phyloP scores from a whole-genome alignment of 2,888 invertebrate species.

The Cheilosia urbana region DNA sequence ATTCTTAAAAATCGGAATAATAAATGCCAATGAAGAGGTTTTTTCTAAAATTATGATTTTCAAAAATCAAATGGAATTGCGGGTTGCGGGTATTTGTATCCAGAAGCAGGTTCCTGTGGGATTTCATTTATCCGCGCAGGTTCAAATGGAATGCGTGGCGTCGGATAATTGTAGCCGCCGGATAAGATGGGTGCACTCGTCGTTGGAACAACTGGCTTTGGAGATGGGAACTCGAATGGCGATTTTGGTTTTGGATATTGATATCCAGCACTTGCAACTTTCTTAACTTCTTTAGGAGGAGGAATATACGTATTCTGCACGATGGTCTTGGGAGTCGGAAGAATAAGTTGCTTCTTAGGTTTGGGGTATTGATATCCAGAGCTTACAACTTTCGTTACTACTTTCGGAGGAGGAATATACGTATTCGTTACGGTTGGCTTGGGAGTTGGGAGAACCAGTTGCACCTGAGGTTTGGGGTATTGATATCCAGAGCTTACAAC shows the following conservation, averaged over 20 bases:
- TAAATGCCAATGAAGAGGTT: neutral
- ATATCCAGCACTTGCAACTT: no score
- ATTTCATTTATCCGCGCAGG: slow-evolving; percentile 46
- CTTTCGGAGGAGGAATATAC: slow-evolving; percentile 6
- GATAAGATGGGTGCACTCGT: neutral
- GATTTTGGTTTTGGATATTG: no score
- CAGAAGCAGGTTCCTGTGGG: slow-evolving; percentile 6
- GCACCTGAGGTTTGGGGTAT: slow-evolving; percentile 4
- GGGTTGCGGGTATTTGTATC: slow-evolving; percentile 56
- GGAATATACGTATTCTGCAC: no score
- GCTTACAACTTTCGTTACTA: neutral
- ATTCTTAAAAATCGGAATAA: slow-evolving; percentile 1
- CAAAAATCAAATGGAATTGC: slow-evolving; percentile 37
- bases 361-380: neutral
- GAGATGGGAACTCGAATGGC: no score
- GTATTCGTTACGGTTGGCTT: no score
- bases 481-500: neutral
- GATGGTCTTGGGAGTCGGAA: slow-evolving; percentile 18
- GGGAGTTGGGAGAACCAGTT: slow-evolving; percentile 1
- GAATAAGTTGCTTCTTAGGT: slow-evolving; percentile 10
- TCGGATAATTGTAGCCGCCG: slow-evolving; percentile 46
- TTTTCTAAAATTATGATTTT: neutral
- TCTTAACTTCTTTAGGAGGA: no score
- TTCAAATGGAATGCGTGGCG: slow-evolving; percentile 52
- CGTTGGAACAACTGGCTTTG: neutral